Evolutionary conservation across 2,797 vertebrate genomes (phyloP).

Genomic region (Myripristis jacobus): DNA sequence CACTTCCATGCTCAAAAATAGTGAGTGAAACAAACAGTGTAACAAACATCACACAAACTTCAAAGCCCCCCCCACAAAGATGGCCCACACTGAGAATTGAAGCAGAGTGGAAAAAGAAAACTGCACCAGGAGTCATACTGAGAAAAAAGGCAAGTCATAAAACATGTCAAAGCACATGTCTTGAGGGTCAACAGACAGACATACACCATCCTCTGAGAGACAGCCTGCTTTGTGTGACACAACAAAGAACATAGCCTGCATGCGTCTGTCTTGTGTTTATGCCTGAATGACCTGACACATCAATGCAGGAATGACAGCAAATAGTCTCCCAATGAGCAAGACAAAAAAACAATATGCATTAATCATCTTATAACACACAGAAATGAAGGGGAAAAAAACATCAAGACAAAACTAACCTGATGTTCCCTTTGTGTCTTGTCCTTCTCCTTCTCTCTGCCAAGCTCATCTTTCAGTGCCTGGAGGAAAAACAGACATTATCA

Average conservation of each 20-base stretch:
- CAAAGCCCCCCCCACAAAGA: constrained; percentile 7
- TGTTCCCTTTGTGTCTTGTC: constrained; percentile 79
- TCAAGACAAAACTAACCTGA: constrained; percentile 80
- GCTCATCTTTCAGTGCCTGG: constrained; percentile 79
- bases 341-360: neutral
- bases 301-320: constrained; percentile 3
- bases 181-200: constrained; percentile 26
- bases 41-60: neutral
- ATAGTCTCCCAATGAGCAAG: neutral
- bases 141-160: constrained; percentile 25
- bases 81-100: constrained; percentile 6
- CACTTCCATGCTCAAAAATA: neutral
- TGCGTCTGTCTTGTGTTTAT: constrained; percentile 1
- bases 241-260: neutral
- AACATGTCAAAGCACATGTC: constrained; percentile 28
- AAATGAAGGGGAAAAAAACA: neutral
- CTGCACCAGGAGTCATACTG: constrained; percentile 13
- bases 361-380: neutral
- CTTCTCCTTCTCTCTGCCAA: constrained; percentile 81
- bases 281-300: constrained; percentile 14
- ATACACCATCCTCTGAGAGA: constrained; percentile 16
- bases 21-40: neutral
- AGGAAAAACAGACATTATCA: constrained; percentile 20
- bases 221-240: constrained; percentile 11
- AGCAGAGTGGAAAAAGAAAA: constrained; percentile 31